phyloP scores from a whole-genome alignment of 2,888 invertebrate genomes.

The Coenonympha arcania region DNA sequence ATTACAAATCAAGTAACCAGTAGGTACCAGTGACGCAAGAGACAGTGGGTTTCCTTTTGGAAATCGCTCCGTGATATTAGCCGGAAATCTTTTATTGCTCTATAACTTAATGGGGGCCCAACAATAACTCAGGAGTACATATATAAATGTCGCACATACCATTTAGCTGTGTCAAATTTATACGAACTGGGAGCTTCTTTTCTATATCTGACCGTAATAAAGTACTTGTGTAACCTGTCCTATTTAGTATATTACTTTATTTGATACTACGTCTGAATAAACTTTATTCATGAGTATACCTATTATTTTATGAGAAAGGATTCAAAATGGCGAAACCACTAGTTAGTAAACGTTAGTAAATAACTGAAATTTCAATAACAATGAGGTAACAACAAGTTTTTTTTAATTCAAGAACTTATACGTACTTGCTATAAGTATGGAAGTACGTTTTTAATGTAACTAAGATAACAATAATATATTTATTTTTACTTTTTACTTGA shows the following conservation, averaged over 20 bases:
- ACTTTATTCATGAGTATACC: neutral
- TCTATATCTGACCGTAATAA: constrained; percentile 20
- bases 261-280: neutral
- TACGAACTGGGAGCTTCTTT: constrained; percentile 17
- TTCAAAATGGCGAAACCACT: neutral
- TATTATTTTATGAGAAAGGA: neutral
- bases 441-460: no score
- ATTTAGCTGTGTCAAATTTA: constrained; percentile 39
- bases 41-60: constrained; percentile 34
- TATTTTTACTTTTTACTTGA: no score
- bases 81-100: constrained; percentile 59
- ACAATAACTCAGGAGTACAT: constrained; percentile 50
- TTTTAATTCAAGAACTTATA: no score
- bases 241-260: constrained; percentile 1
- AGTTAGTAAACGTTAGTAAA: no score
- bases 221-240: constrained; percentile 11
- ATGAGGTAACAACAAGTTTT: no score
- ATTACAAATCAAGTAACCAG: constrained; percentile 18
- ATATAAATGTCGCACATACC: constrained; percentile 39
- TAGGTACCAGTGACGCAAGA: constrained; percentile 15
- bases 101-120: constrained; percentile 53
- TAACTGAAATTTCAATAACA: no score
- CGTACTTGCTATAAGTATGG: no score
- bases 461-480: no score
- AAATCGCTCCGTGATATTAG: constrained; percentile 51